These are phyloP conservation scores for Ladona fulva DNA, from an alignment of 1,140 invertebrate species.

Conservation along the genomic window DNA sequence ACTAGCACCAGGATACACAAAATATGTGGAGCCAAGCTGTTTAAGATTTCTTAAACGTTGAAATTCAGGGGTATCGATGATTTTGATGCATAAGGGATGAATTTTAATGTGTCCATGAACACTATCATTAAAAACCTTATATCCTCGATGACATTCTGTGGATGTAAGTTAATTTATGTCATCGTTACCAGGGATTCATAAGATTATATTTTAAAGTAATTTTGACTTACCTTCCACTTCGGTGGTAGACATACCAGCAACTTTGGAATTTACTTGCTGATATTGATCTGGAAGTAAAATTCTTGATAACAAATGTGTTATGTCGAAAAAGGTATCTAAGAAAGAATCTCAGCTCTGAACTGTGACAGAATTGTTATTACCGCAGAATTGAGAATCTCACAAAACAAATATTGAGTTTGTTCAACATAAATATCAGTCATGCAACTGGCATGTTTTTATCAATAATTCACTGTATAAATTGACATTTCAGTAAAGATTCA, in stretches of 20 bases:
- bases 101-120: constrained; percentile 43
- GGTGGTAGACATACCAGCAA: neutral
- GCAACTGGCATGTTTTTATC: no score
- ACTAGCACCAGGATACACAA: constrained; percentile 47
- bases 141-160: neutral
- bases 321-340: no score
- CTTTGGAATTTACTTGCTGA: neutral
- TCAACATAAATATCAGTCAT: no score
- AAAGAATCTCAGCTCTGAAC: no score
- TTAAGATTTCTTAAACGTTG: constrained; percentile 48
- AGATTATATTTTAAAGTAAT: neutral
- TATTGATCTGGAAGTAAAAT: no score
- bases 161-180: neutral
- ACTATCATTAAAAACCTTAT: constrained; percentile 42
- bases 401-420: no score
- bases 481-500: no score
- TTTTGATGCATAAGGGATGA: constrained; percentile 38
- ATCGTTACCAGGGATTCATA: neutral
- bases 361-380: no score
- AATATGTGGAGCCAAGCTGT: constrained; percentile 44
- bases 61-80: constrained; percentile 55
- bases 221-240: neutral
- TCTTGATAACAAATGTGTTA: no score
- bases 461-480: no score
- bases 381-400: no score